Evolutionary conservation across 2,888 invertebrate genomes (phyloP).

Genomic region (Galeopsomyia nigrocyanea): DNA sequence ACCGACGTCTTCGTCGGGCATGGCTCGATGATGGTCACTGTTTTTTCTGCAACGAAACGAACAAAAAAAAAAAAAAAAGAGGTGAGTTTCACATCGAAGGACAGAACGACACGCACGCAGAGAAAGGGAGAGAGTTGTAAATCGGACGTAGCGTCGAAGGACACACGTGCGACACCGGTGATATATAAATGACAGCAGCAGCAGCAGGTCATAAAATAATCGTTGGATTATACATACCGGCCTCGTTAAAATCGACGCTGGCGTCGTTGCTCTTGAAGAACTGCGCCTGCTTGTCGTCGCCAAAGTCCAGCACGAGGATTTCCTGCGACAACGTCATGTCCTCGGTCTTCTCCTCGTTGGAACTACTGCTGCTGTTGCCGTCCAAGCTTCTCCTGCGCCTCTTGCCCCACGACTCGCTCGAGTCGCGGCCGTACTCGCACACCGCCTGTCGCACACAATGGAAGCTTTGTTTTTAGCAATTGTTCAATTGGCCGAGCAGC

Average conservation of each 20-base stretch:
- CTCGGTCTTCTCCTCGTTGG: slow-evolving; percentile 76
- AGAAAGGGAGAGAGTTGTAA: too few species aligned
- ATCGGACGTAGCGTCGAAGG: too few species aligned
- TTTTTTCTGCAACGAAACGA: slow-evolving; percentile 79
- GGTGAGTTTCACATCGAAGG: neutral
- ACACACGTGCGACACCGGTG: too few species aligned
- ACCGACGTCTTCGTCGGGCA: slow-evolving; percentile 94
- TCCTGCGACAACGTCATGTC: slow-evolving; percentile 96
- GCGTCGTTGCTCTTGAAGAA: slow-evolving; percentile 81
- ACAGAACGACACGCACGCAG: neutral
- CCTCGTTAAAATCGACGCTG: slow-evolving; percentile 72
- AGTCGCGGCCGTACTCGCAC: slow-evolving; percentile 92
- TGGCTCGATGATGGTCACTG: slow-evolving; percentile 90
- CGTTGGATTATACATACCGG: slow-evolving; percentile 61
- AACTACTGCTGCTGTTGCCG: slow-evolving; percentile 65
- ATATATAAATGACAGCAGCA: slow-evolving; percentile 7
- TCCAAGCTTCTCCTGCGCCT: slow-evolving; percentile 82
- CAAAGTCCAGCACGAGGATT: slow-evolving; percentile 92
- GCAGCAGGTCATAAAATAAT: neutral
- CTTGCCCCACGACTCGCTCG: slow-evolving; percentile 92
- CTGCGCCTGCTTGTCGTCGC: slow-evolving; percentile 88
- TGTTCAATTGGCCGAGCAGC: neutral
- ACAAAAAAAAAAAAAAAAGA: neutral
- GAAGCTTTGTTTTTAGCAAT: neutral
- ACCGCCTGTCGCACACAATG: slow-evolving; percentile 76